These are phyloP conservation scores for Dreissena rostriformis DNA, from an alignment of 1,140 invertebrate genomes.

Conservation along the genomic window DNA sequence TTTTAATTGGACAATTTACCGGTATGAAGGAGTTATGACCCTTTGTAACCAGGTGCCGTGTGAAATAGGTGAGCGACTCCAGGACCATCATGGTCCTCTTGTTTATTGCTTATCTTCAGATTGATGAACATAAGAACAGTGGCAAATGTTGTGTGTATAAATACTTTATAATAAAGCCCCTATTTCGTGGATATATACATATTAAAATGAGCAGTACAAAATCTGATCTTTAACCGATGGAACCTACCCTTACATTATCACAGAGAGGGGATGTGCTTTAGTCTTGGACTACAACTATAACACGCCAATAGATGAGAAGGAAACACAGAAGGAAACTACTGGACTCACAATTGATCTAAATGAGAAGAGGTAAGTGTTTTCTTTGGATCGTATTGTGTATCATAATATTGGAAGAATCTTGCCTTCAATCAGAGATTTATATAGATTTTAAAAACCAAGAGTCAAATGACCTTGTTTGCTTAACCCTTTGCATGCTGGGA, in stretches of 20 bases:
- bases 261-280: conserved; percentile 85
- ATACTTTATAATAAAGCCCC: too few species aligned
- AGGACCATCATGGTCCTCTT: too few species aligned
- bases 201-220: too few species aligned
- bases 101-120: too few species aligned
- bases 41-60: too few species aligned
- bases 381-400: background rate
- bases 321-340: conserved; percentile 7
- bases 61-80: too few species aligned
- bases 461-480: background rate
- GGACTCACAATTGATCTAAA: conserved; percentile 66
- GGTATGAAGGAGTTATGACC: too few species aligned
- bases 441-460: background rate
- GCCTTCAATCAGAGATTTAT: background rate
- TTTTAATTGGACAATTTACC: too few species aligned
- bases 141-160: too few species aligned
- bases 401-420: background rate
- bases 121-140: too few species aligned
- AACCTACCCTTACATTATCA: conserved; percentile 82
- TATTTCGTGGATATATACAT: too few species aligned
- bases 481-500: background rate
- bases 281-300: conserved; percentile 66
- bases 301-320: conserved; percentile 37
- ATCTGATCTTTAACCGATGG: conserved; percentile 15
- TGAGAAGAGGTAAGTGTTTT: conserved; percentile 66